Conservation (phyloP, 2,113 vertebrate species). For the Cranoglanis bouderius region DNA sequence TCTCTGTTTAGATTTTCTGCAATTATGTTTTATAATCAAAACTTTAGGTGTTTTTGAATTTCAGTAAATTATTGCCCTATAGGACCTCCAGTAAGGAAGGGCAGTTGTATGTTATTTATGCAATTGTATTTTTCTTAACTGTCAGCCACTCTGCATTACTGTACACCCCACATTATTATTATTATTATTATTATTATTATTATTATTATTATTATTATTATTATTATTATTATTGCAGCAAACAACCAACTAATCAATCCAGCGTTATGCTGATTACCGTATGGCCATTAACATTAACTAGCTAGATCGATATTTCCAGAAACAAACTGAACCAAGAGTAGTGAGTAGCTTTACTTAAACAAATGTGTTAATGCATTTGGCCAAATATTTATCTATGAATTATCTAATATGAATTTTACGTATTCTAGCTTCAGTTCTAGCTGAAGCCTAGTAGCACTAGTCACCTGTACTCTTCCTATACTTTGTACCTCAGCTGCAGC, state of each 20-base stretch:
- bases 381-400: too few relatives aligned
- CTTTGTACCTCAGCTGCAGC: too few relatives aligned
- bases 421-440: too few relatives aligned
- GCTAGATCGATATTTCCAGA: too few relatives aligned
- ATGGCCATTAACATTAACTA: neutral
- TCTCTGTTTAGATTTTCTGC: neutral
- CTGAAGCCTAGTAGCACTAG: too few relatives aligned
- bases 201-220: neutral
- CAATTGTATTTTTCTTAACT: neutral
- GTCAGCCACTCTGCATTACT: neutral
- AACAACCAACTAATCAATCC: neutral
- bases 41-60: too few relatives aligned
- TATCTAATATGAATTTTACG: too few relatives aligned
- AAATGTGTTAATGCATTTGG: too few relatives aligned
- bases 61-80: neutral
- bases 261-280: neutral
- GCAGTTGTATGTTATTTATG: neutral
- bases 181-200: neutral
- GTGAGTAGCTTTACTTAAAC: too few relatives aligned
- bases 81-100: neutral
- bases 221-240: neutral
- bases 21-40: neutral
- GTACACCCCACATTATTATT: too few relatives aligned
- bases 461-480: too few relatives aligned
- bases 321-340: too few relatives aligned